Evolutionary conservation across 2,888 invertebrate genomes (phyloP).

Genomic region (Gerosis bhagava): DNA sequence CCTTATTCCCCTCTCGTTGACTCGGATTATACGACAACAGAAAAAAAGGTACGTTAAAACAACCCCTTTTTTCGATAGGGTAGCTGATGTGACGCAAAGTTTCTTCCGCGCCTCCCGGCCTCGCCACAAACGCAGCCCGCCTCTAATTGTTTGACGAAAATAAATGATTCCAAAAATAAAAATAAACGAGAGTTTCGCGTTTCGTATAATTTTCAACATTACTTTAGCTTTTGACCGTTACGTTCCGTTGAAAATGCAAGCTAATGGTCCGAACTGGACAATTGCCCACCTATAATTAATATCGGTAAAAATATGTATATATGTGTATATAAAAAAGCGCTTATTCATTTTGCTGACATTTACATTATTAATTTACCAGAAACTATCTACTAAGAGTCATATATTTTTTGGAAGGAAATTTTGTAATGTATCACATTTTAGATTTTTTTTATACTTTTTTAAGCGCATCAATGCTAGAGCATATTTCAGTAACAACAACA

Average conservation of each 20-base stretch:
- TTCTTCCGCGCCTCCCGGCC: constrained; percentile 63
- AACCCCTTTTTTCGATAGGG: constrained; percentile 62
- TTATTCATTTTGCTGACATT: too few species aligned
- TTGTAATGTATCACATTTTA: too few species aligned
- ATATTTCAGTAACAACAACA: too few species aligned
- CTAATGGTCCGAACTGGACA: constrained; percentile 21
- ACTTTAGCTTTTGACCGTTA: constrained; percentile 56
- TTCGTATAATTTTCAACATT: constrained; percentile 68
- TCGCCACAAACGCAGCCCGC: constrained; percentile 55
- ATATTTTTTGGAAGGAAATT: too few species aligned
- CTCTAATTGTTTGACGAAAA: constrained; percentile 79
- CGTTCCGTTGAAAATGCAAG: constrained; percentile 39
- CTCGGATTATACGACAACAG: constrained; percentile 70
- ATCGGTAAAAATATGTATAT: too few species aligned
- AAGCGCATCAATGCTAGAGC: too few species aligned
- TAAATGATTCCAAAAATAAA: constrained; percentile 78
- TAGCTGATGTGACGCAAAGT: constrained; percentile 64
- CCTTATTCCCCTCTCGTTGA: constrained; percentile 53
- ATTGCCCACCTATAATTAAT: constrained; percentile 7
- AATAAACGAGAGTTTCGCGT: constrained; percentile 76
- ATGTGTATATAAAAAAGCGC: too few species aligned
- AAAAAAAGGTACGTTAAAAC: constrained; percentile 14
- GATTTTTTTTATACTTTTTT: too few species aligned
- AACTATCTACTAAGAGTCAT: too few species aligned
- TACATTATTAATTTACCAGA: too few species aligned